Conservation (phyloP, 2,113 vertebrate species). For the Chascanopsetta lugubris region DNA sequence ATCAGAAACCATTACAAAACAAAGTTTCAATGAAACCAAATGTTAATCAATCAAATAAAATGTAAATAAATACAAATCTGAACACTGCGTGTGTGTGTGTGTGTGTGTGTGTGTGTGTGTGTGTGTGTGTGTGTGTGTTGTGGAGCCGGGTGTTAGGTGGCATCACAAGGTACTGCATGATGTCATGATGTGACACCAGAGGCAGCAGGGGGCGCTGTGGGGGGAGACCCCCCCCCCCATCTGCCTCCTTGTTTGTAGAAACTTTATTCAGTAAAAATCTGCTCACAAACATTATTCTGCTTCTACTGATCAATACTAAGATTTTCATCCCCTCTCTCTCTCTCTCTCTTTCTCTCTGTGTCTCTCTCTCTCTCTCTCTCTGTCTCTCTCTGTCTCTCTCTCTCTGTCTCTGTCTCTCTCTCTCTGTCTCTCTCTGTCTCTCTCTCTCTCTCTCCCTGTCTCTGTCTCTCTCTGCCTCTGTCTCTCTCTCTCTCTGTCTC, state of each 20-base stretch:
- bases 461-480: neutral
- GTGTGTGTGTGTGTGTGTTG: too few relatives aligned
- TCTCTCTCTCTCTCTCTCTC: neutral
- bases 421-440: neutral
- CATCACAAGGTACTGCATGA: too few relatives aligned
- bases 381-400: constrained; percentile 39
- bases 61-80: too few relatives aligned
- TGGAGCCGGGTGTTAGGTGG: too few relatives aligned
- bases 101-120: too few relatives aligned
- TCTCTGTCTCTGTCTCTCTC: neutral
- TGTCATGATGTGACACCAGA: too few relatives aligned
- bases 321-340: constrained; percentile 33
- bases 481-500: neutral
- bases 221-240: neutral
- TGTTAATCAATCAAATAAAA: too few relatives aligned
- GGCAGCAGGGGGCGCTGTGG: too few relatives aligned
- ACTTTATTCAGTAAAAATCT: constrained; percentile 3
- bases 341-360: neutral
- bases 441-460: neutral
- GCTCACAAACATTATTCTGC: constrained; percentile 1
- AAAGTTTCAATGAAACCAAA: too few relatives aligned
- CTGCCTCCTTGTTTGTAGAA: constrained; percentile 22
- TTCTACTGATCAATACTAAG: constrained; percentile 45
- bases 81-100: too few relatives aligned
- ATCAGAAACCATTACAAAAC: too few relatives aligned